Base-by-base conservation (phyloP, 2,113 vertebrate species). In the Osmerus mordax region DNA sequence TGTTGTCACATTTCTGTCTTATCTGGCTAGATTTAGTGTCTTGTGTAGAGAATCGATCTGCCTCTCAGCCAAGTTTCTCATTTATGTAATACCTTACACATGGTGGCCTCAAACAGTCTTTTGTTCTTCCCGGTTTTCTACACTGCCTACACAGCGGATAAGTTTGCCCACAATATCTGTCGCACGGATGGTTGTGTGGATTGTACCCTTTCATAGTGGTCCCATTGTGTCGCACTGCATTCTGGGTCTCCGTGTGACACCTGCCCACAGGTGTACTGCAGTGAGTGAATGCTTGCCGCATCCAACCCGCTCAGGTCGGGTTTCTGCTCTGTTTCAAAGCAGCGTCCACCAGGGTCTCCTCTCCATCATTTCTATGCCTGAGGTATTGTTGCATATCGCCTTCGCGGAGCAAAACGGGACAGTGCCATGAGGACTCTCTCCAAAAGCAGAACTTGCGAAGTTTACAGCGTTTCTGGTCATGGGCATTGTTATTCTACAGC, bases 221-320 rank as follows among this genome's bases (percentile, higher is more conserved):
- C 83, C 71, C 88, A 88, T 92, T 92, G 90, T 91, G 74, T 81
- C 89, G 90, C 91, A 60, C 59, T 93, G 92, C 92, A 93, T 91
- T 87, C 77, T 91, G 92, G 91, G 88, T 74, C 84, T 86, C 83
- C 69, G 81, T 83, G 87, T 89, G 84, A 90, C 91, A 90, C 89
- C 88, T 90, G 91, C 86, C 75, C 75, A 80, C 84, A 81, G 88
- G 88, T 86, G 76, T 84, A 80, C 85, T 72, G 88, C 82, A 89
- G 82, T 75, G 81, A 83, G 83, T 88, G 89, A 91, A 90, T 85
- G 79, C 74, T 70, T 68, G 58, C 80, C 67, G 85, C 83, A 77
- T 86, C 86, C 75, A 70, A 87, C 83, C 80, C 71, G 74, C 82
- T 83, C 80, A 85, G 87, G 77, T 90, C 87, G 67, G 83, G 82